These are phyloP conservation scores for Phymorhynchus buccinoides DNA, from an alignment of 1,140 invertebrate genomes.

Conservation along the genomic window DNA sequence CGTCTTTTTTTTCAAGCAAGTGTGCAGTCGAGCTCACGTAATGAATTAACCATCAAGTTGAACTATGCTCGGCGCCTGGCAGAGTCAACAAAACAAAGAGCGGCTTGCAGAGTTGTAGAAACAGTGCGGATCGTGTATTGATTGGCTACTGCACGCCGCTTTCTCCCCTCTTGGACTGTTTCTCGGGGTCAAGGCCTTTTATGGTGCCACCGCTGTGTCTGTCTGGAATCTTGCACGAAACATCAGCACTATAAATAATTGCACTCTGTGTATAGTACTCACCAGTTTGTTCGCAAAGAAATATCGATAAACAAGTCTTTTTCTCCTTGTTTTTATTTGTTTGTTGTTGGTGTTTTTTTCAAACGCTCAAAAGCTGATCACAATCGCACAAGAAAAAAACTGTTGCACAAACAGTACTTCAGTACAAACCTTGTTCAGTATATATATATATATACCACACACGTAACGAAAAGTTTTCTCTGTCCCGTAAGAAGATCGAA, in stretches of 20 bases:
- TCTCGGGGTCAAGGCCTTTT: not conserved
- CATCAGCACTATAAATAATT: not conserved
- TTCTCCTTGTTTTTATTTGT: too few species aligned
- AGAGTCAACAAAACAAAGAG: not conserved
- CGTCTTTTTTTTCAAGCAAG: not conserved
- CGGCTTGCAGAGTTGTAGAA: not conserved
- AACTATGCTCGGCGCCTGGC: not conserved
- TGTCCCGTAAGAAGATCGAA: not conserved
- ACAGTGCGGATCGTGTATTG: not conserved
- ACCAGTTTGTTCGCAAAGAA: too few species aligned
- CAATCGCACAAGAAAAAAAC: too few species aligned
- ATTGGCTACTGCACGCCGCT: not conserved
- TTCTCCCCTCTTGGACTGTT: not conserved
- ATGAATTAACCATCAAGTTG: not conserved
- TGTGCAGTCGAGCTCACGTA: too few species aligned
- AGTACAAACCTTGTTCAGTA: too few species aligned
- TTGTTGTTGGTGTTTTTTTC: too few species aligned
- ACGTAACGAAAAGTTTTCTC: conserved; percentile 7
- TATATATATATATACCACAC: too few species aligned
- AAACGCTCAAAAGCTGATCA: too few species aligned
- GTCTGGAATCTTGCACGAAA: not conserved
- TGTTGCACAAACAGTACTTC: too few species aligned
- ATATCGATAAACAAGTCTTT: too few species aligned
- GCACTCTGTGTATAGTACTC: too few species aligned
- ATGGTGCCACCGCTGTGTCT: not conserved